phyloP scores from a whole-genome alignment of 2,113 vertebrate genomes.

The Furnarius figulus region DNA sequence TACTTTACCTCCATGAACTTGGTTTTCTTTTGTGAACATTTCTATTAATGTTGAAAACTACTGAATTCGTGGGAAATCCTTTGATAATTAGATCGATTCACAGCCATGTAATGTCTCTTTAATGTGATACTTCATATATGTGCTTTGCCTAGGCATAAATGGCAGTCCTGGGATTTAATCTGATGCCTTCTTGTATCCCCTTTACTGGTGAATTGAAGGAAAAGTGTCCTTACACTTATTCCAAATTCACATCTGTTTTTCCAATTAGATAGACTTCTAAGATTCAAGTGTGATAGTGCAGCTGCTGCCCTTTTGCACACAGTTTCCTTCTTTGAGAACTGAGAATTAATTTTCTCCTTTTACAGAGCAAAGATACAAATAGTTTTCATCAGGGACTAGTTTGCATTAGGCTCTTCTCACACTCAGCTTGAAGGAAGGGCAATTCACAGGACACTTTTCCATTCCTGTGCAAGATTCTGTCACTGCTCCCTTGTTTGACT shows the following conservation, averaged over 20 bases:
- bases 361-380: background rate
- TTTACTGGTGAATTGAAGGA: background rate
- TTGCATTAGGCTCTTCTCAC: background rate
- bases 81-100: background rate
- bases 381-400: background rate
- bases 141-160: background rate
- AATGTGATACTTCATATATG: background rate
- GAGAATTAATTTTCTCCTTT: background rate
- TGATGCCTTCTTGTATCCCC: background rate
- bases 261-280: slow-evolving; percentile 4
- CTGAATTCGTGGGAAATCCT: background rate
- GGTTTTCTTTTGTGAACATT: background rate
- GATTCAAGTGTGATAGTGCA: background rate
- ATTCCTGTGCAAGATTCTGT: background rate
- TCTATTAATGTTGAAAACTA: background rate
- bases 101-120: rapidly evolving
- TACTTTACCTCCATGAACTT: background rate
- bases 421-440: background rate
- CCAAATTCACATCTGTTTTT: slow-evolving; percentile 37
- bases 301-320: slow-evolving; percentile 19
- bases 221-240: background rate
- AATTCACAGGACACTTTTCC: background rate
- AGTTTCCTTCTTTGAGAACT: background rate
- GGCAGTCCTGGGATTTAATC: background rate
- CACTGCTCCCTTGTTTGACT: background rate